A percentile compares a stretch with the other conserved stretches of the same genome.
Evolutionary conservation across 2,797 vertebrate genomes (phyloP).

Genomic region (Pagetopsis macropterus): DNA sequence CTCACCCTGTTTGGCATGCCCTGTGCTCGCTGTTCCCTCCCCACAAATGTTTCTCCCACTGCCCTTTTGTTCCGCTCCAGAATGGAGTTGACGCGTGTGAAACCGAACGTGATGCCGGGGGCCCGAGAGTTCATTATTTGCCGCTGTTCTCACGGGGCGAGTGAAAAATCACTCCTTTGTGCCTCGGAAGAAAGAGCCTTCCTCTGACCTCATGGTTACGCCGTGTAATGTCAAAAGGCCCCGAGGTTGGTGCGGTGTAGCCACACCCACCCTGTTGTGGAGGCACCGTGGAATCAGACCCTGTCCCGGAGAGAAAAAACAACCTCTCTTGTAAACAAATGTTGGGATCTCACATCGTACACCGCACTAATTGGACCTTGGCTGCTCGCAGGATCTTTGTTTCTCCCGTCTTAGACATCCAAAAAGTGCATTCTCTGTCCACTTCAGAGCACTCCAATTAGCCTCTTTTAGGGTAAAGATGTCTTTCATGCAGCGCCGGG

Average conservation of each 20-base stretch:
- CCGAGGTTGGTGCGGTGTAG: conserved; percentile 70
- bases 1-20: conserved; percentile 54
- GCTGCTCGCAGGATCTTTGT: conserved; percentile 45
- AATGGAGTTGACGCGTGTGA: conserved; percentile 78
- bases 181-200: conserved; percentile 73
- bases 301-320: conserved; percentile 37
- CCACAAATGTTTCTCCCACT: conserved; percentile 72
- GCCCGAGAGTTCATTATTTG: conserved; percentile 75
- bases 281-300: conserved; percentile 56
- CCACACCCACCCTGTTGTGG: conserved; percentile 76
- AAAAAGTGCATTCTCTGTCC: conserved; percentile 47
- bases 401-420: conserved; percentile 24
- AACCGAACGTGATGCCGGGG: conserved; percentile 72
- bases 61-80: conserved; percentile 76
- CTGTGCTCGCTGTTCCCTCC: conserved; percentile 60
- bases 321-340: conserved; percentile 71
- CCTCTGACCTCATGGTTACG: conserved; percentile 79
- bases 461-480: conserved; percentile 17
- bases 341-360: conserved; percentile 68
- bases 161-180: conserved; percentile 80
- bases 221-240: conserved; percentile 78
- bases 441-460: conserved; percentile 56
- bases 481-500: conserved; percentile 15
- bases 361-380: conserved; percentile 73
- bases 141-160: conserved; percentile 74